Conservation (phyloP, 2,113 vertebrate species). For the Otolemur garnettii region DNA sequence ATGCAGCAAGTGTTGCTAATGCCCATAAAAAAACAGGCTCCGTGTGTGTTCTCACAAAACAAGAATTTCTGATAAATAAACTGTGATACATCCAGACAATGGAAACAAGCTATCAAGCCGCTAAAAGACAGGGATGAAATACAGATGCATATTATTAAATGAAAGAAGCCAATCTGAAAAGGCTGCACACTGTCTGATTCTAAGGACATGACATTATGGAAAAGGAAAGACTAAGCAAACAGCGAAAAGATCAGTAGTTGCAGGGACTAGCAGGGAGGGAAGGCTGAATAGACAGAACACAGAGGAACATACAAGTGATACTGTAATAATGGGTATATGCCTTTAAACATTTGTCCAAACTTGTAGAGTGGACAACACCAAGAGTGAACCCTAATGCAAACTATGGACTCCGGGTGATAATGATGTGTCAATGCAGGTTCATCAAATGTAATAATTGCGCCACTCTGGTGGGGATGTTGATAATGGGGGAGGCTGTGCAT, state of each 20-base stretch:
- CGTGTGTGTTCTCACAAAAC: constrained; percentile 54
- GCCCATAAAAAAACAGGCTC: background rate
- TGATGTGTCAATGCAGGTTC: background rate
- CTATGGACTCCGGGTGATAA: background rate
- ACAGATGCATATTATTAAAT: background rate
- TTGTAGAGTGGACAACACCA: background rate
- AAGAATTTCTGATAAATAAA: constrained; percentile 1
- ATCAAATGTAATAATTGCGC: background rate
- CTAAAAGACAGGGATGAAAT: background rate
- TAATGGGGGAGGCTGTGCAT: too few species aligned
- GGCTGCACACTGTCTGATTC: too few species aligned
- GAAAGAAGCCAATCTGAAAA: background rate
- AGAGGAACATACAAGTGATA: background rate
- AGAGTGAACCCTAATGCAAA: background rate
- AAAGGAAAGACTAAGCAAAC: background rate
- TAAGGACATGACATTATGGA: background rate
- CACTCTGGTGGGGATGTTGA: background rate
- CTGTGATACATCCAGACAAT: too few species aligned
- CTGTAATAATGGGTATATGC: too few species aligned
- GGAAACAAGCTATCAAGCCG: background rate
- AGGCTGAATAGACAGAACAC: background rate
- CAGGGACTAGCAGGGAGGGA: too few species aligned
- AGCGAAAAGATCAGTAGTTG: background rate
- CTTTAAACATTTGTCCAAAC: background rate
- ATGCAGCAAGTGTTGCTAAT: background rate